phyloP scores from a whole-genome alignment of 2,888 invertebrate genomes.

The Sminthurinus aureus region DNA sequence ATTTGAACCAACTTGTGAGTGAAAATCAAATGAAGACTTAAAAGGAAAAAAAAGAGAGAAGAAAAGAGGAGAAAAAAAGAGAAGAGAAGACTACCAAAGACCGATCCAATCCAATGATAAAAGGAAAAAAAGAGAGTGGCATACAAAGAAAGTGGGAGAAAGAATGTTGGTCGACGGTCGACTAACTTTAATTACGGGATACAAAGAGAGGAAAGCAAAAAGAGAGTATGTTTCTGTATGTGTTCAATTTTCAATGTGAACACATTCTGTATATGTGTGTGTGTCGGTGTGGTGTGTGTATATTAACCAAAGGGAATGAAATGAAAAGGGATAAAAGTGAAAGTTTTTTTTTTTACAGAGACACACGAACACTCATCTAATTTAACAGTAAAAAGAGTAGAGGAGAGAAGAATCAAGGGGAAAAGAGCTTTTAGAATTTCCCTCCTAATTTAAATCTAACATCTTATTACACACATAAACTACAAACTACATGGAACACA shows the following conservation, averaged over 20 bases:
- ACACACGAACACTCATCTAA: not conserved
- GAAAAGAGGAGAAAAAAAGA: not conserved
- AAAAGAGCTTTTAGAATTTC: not conserved
- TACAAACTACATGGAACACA: no score
- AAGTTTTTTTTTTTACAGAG: not conserved
- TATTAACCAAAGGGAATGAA: not conserved
- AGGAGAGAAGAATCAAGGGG: not conserved
- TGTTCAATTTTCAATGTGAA: no score
- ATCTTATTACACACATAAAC: no score
- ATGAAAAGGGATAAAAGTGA: not conserved
- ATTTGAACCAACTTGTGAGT: not conserved
- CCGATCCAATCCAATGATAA: no score
- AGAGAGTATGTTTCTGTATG: not conserved
- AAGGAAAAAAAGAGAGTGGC: not conserved
- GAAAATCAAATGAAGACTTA: not conserved
- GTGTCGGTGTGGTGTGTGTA: not conserved
- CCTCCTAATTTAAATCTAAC: not conserved
- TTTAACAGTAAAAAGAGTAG: not conserved
- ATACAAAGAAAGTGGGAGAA: no score
- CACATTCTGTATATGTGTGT: no score
- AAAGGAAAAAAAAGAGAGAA: no score
- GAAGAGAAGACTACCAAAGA: not conserved
- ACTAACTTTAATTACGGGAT: no score
- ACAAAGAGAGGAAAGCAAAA: not conserved
- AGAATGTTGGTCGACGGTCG: no score